Conservation (phyloP, 35 echinoderm and acorn worm genomes). For the Holothuria glaberrima region DNA sequence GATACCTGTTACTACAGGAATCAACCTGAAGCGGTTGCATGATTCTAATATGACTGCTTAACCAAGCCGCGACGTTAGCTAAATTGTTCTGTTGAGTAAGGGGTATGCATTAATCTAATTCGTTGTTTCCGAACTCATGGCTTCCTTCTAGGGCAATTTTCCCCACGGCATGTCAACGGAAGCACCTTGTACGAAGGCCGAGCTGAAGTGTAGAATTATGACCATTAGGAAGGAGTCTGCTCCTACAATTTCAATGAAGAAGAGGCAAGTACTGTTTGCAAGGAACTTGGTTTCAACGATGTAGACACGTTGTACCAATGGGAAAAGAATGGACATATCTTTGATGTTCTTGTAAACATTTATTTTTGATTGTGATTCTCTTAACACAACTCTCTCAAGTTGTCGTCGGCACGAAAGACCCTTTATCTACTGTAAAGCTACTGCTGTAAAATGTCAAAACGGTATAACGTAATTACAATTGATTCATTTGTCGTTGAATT, state of each 20-base stretch:
- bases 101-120: no score
- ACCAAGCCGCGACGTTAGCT: no score
- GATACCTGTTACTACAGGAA: no score
- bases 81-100: no score
- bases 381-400: background rate
- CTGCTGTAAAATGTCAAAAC: no score
- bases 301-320: background rate
- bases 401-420: background rate
- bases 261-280: background rate
- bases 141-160: no score
- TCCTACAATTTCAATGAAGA: conserved; percentile 10
- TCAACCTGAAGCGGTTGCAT: no score
- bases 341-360: background rate
- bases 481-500: no score
- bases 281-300: background rate
- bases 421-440: no score
- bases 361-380: conserved; percentile 15
- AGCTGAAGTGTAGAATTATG: conserved; percentile 11
- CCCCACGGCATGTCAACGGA: conserved; percentile 18
- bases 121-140: no score
- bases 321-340: background rate
- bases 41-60: no score
- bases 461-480: no score
- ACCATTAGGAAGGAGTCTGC: conserved; percentile 14
- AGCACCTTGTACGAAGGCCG: conserved; percentile 22